phyloP scores from a whole-genome alignment of 2,113 vertebrate species.

The Progne subis region DNA sequence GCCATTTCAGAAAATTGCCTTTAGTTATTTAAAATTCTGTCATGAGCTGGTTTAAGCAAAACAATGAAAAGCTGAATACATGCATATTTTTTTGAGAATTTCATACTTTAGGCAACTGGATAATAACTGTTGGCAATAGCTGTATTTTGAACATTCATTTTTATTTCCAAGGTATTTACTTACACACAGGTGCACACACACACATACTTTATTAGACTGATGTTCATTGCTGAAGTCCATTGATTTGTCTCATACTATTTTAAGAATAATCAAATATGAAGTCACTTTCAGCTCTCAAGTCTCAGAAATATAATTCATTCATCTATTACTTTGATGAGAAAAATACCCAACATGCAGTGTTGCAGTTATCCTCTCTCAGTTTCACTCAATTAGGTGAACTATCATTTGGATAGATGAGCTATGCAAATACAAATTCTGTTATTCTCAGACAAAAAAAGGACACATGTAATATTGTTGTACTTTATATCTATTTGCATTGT shows the following conservation, averaged over 20 bases:
- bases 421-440: neutral
- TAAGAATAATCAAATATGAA: neutral
- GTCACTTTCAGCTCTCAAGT: neutral
- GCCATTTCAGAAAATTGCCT: constrained; percentile 56
- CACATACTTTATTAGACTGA: neutral
- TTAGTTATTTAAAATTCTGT: constrained; percentile 59
- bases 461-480: no score
- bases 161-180: neutral
- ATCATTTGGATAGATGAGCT: neutral
- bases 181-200: neutral
- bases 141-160: constrained; percentile 8
- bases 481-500: no score
- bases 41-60: constrained; percentile 32
- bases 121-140: neutral
- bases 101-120: neutral
- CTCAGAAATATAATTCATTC: neutral
- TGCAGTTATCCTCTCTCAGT: neutral
- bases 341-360: accelerated
- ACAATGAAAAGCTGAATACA: neutral
- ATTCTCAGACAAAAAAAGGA: neutral
- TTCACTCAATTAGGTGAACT: neutral
- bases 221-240: neutral
- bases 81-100: constrained; percentile 26
- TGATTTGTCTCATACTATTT: neutral
- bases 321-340: neutral